phyloP scores from a whole-genome alignment of 2,888 invertebrate genomes.

The Myopa tessellatipennis region DNA sequence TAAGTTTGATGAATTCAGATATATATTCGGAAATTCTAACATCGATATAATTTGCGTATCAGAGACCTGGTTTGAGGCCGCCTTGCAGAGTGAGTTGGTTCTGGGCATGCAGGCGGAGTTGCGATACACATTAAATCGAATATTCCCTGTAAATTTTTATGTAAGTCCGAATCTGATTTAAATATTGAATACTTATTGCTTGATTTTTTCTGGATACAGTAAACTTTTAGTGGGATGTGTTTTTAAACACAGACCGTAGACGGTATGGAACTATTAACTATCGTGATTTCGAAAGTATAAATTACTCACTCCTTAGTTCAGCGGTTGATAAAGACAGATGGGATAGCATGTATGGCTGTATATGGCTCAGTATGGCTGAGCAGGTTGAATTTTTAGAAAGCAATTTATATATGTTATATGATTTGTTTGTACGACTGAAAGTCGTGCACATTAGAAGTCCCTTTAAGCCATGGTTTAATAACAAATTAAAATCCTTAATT shows the following conservation, averaged over 20 bases:
- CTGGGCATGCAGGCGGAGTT: conserved; percentile 7
- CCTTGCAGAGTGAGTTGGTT: conserved; percentile 10
- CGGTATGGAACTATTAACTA: neutral
- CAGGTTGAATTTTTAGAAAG: too few species aligned
- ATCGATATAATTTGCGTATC: conserved; percentile 37
- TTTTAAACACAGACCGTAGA: neutral
- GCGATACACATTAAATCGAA: conserved; percentile 25
- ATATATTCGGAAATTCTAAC: neutral
- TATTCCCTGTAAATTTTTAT: conserved; percentile 14
- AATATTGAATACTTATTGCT: neutral
- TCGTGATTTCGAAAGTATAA: too few species aligned
- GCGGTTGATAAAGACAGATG: too few species aligned
- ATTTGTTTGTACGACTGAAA: too few species aligned
- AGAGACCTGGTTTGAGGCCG: conserved; percentile 20
- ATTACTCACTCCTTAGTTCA: too few species aligned
- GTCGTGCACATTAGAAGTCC: too few species aligned
- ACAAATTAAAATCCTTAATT: too few species aligned
- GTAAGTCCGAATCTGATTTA: neutral
- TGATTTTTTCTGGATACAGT: neutral
- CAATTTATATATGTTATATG: too few species aligned
- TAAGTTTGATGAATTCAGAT: conserved; percentile 1
- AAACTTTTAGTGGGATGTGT: neutral
- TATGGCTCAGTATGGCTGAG: too few species aligned
- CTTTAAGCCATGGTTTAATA: too few species aligned
- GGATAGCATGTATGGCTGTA: neutral